Conservation (phyloP, 2,888 invertebrate genomes). For the Catocala sponsa region DNA sequence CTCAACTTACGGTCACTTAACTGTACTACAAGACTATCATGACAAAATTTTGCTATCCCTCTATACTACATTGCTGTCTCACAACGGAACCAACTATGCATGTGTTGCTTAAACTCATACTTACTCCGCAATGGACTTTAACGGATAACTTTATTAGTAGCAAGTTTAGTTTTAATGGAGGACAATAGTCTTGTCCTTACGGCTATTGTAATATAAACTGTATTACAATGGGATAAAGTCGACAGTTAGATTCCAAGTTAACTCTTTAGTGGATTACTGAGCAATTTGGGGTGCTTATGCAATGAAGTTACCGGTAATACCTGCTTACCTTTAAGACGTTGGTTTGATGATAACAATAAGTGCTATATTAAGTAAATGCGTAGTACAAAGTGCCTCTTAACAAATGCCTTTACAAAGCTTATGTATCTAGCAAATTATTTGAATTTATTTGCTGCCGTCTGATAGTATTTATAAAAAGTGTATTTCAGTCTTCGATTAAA, state of each 20-base stretch:
- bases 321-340: constrained; percentile 45
- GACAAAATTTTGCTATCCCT: constrained; percentile 51
- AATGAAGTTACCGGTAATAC: constrained; percentile 39
- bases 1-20: constrained; percentile 42
- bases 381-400: constrained; percentile 26
- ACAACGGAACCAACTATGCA: constrained; percentile 43
- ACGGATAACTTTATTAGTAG: constrained; percentile 63
- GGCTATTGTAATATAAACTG: constrained; percentile 38
- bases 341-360: constrained; percentile 39
- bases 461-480: too few species aligned
- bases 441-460: neutral
- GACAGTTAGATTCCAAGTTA: constrained; percentile 25
- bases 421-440: neutral
- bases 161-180: constrained; percentile 69
- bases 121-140: constrained; percentile 67
- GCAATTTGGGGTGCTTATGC: constrained; percentile 45
- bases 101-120: constrained; percentile 48
- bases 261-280: constrained; percentile 36
- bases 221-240: constrained; percentile 36
- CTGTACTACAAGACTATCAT: constrained; percentile 33
- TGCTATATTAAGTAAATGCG: constrained; percentile 40
- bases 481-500: too few species aligned
- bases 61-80: constrained; percentile 53
- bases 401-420: neutral
- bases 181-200: constrained; percentile 53